Conservation (phyloP, 2,888 invertebrate species). For the Cerceris rybyensis region DNA sequence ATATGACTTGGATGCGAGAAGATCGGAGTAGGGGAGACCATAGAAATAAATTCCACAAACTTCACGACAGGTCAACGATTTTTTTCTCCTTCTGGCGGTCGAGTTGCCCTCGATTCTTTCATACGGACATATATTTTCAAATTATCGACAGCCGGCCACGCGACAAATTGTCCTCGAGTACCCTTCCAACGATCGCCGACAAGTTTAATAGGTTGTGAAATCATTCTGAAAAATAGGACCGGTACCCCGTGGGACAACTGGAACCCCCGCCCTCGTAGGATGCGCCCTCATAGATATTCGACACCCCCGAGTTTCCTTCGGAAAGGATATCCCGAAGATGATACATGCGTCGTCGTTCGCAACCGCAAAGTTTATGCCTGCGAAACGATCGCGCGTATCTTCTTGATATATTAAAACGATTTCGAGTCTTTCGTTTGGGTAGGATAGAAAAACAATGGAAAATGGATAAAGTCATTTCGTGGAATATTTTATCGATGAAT, state of each 20-base stretch:
- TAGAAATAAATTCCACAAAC: conserved; percentile 29
- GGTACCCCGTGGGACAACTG: conserved; percentile 35
- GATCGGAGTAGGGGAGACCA: too few relatives aligned
- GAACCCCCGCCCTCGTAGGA: conserved; percentile 23
- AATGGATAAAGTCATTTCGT: too few relatives aligned
- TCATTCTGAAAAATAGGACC: conserved; percentile 67
- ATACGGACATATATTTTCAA: conserved; percentile 69
- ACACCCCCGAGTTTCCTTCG: conserved; percentile 22
- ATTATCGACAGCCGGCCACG: conserved; percentile 71
- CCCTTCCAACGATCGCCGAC: conserved; percentile 62
- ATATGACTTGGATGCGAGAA: background rate
- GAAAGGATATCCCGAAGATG: conserved; percentile 15
- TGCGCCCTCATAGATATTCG: conserved; percentile 32
- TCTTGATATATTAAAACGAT: too few relatives aligned
- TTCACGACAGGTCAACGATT: conserved; percentile 16
- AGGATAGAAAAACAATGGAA: background rate
- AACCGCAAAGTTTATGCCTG: background rate
- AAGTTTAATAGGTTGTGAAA: conserved; percentile 71
- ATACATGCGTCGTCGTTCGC: conserved; percentile 7
- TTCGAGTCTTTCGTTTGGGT: background rate
- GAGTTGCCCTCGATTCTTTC: conserved; percentile 39
- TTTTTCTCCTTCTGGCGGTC: conserved; percentile 19
- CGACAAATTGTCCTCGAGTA: conserved; percentile 69
- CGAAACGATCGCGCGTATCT: background rate
- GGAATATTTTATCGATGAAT: too few relatives aligned